These are phyloP conservation scores for Megaleporinus macrocephalus DNA, from an alignment of 2,113 vertebrate genomes.

Conservation along the genomic window DNA sequence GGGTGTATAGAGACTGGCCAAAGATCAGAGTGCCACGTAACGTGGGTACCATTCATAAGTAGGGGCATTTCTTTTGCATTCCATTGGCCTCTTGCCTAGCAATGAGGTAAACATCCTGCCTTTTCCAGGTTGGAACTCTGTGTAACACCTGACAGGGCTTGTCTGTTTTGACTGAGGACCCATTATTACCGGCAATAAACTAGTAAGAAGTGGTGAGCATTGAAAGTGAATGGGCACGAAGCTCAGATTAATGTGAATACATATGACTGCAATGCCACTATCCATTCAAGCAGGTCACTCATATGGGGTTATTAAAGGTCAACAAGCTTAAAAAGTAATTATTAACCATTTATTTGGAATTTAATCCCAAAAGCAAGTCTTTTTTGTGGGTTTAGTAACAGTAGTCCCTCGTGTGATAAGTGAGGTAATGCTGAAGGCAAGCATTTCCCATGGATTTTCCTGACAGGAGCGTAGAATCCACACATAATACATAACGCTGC, in stretches of 20 bases:
- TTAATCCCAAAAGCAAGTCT: neutral
- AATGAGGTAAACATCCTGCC: constrained; percentile 14
- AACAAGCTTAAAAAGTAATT: neutral
- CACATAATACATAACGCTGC: neutral
- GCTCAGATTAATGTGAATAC: neutral
- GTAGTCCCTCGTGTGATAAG: constrained; percentile 34
- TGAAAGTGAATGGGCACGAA: neutral
- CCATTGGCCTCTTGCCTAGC: neutral
- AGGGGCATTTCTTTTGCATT: constrained; percentile 26
- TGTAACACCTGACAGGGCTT: neutral
- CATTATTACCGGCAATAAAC: neutral
- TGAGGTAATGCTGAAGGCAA: constrained; percentile 23
- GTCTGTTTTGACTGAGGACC: neutral
- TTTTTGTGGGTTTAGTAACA: constrained; percentile 16
- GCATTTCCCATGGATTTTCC: constrained; percentile 39
- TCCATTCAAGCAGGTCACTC: neutral
- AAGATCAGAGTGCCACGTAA: constrained; percentile 44
- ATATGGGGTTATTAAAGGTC: neutral
- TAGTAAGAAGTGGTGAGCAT: neutral
- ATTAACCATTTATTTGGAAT: neutral
- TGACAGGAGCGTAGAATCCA: constrained; percentile 26
- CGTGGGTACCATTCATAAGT: neutral
- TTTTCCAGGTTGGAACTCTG: neutral
- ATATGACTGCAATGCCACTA: neutral
- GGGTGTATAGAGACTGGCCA: constrained; percentile 32